These are phyloP conservation scores for Cotesia vestalis DNA, from an alignment of 1,140 invertebrate genomes.

Conservation along the genomic window DNA sequence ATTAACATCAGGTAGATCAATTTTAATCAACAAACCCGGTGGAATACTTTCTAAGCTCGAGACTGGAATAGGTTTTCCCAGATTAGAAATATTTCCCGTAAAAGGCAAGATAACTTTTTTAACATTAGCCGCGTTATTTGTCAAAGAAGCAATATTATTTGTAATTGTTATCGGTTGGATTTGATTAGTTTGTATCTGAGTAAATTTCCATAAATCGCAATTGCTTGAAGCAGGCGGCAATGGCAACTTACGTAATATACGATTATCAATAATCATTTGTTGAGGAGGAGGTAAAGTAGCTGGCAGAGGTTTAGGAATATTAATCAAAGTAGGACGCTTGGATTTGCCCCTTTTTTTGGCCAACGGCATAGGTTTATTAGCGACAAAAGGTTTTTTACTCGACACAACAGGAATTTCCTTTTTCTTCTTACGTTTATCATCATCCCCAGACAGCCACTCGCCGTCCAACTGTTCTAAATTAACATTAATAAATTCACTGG, in stretches of 20 bases:
- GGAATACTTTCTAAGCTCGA: slow-evolving; percentile 62
- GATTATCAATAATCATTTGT: slow-evolving; percentile 49
- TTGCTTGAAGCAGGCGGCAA: slow-evolving; percentile 48
- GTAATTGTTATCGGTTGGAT: slow-evolving; percentile 58
- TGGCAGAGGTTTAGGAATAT: slow-evolving; percentile 53
- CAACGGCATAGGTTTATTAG: slow-evolving; percentile 60
- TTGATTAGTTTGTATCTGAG: slow-evolving; percentile 48
- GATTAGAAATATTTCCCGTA: slow-evolving; percentile 57
- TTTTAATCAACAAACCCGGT: slow-evolving; percentile 63
- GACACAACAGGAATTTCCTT: slow-evolving; percentile 52
- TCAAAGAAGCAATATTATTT: slow-evolving; percentile 50
- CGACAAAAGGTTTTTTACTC: slow-evolving; percentile 62
- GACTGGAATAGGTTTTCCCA: slow-evolving; percentile 61
- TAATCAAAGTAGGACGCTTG: slow-evolving; percentile 58
- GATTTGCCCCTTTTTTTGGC: slow-evolving; percentile 63
- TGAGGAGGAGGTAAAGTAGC: too few relatives aligned
- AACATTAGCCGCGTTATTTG: slow-evolving; percentile 47
- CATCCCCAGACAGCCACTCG: too few relatives aligned
- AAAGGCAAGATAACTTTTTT: slow-evolving; percentile 63
- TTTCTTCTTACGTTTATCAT: slow-evolving; percentile 37
- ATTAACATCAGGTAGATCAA: slow-evolving; percentile 58
- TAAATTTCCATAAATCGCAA: slow-evolving; percentile 57
- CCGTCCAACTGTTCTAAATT: too few relatives aligned
- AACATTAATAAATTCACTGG: slow-evolving; percentile 29
- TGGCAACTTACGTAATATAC: slow-evolving; percentile 55